phyloP scores from a whole-genome alignment of 1,140 invertebrate genomes.

The Cydia fagiglandana region DNA sequence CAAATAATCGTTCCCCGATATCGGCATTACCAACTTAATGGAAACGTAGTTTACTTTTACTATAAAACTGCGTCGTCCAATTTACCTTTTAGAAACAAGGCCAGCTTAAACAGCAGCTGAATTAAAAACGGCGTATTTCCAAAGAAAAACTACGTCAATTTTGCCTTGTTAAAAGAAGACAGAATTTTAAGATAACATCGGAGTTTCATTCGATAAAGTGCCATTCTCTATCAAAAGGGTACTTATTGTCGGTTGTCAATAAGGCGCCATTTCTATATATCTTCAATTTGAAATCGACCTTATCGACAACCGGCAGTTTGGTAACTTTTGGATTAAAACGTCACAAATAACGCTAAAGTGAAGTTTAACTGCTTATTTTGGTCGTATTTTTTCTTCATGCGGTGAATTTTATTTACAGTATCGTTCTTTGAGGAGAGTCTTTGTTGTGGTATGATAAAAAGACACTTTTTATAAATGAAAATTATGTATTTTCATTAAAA shows the following conservation, averaged over 20 bases:
- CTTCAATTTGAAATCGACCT: too few relatives aligned
- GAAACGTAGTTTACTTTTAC: slow-evolving; percentile 19
- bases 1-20: neutral
- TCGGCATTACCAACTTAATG: slow-evolving; percentile 4
- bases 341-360: slow-evolving; percentile 10
- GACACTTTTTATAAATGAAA: too few relatives aligned
- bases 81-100: slow-evolving; percentile 27
- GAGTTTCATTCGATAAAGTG: neutral
- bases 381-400: slow-evolving; percentile 7
- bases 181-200: slow-evolving; percentile 20
- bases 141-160: neutral
- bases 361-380: slow-evolving; percentile 26
- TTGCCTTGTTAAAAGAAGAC: neutral
- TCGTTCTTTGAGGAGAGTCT: slow-evolving; percentile 7
- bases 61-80: neutral
- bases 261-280: too few relatives aligned
- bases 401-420: neutral
- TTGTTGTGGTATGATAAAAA: too few relatives aligned
- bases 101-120: neutral
- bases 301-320: too few relatives aligned
- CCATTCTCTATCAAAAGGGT: too few relatives aligned
- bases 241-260: too few relatives aligned
- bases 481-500: too few relatives aligned
- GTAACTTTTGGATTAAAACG: too few relatives aligned
- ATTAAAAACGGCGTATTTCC: neutral